Evolutionary conservation across 2,888 invertebrate species (phyloP), one percentile per base, ranked within the genome.

Genomic region (Athrips mouffetella): DNA sequence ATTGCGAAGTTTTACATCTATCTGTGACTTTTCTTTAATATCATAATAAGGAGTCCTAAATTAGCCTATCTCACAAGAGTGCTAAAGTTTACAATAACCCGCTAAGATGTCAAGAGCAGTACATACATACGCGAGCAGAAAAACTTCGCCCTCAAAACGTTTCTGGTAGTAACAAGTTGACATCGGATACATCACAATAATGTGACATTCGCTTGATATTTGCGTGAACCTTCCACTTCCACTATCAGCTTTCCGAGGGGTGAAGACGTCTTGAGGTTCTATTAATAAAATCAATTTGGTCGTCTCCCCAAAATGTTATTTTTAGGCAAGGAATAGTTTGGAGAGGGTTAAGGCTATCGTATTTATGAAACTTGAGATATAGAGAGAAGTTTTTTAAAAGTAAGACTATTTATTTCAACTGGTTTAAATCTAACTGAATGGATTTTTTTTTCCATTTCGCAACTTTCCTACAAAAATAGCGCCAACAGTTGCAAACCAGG

Each of bases 221-320:
- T 46, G 40, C 47, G 27, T 41, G 40, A 44, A 35, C 47, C 41
- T 48, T 50, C 47, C 47, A 45, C 48, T 53, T 45, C 52, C 57
- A 57, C 50, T 60, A 53, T 55, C 54, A 45, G 37, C 41, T 50
- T 45, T 50, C 55, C 58, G n/a, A 5, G 25, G 54, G 59, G 37
- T 21, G 18, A 15, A 49, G 31, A 15, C 23, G 30, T n/a, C 44
- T 47, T 47, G 55, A 53, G 51, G 48, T 58, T 54, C 62, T 64
- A 68, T 63, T 65, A 65, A 69, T 65, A 69, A 70, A 67, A 69
- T 62, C 58, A 65, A 71, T 71, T 63, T 58, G 39, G 53, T 58
- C 59, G 53, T 51, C 49, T 50, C 21, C 25, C 13, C 30, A 3
- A 15, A 31, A 51, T 50, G 44, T 53, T 56, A 58, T 61, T 59